Conservation (phyloP, 2,113 vertebrate species). For the Chitala chitala region DNA sequence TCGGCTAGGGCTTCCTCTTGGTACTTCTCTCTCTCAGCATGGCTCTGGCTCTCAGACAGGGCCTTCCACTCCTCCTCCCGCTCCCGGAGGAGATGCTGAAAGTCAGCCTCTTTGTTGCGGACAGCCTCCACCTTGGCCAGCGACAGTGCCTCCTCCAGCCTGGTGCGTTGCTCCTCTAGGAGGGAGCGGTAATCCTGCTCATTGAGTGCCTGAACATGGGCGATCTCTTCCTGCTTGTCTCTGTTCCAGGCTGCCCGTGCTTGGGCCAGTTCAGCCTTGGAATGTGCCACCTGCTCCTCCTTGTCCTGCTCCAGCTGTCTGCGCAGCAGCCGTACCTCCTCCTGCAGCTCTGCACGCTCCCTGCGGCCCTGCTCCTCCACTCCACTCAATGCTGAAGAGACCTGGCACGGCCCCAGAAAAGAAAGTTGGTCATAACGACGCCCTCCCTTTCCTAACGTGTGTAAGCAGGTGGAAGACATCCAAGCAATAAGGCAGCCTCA, state of each 20-base stretch:
- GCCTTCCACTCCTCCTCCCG: slow-evolving; percentile 68
- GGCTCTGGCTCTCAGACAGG: slow-evolving; percentile 58
- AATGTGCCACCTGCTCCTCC: slow-evolving; percentile 65
- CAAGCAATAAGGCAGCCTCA: no score
- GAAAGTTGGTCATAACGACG: no score
- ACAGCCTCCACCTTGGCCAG: slow-evolving; percentile 67
- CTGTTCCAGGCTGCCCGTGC: slow-evolving; percentile 76
- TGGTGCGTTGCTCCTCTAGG: slow-evolving; percentile 69
- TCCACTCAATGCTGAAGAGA: slow-evolving; percentile 50
- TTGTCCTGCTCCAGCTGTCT: slow-evolving; percentile 65
- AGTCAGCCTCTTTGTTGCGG: slow-evolving; percentile 68
- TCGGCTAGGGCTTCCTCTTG: slow-evolving; percentile 62
- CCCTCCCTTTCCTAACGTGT: no score
- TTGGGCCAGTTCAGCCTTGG: slow-evolving; percentile 81
- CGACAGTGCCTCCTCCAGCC: slow-evolving; percentile 67
- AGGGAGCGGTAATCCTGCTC: slow-evolving; percentile 70
- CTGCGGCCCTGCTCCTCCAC: slow-evolving; percentile 72
- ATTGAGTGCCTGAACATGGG: slow-evolving; percentile 63
- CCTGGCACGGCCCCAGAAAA: slow-evolving; percentile 44
- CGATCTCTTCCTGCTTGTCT: slow-evolving; percentile 83
- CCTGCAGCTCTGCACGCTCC: slow-evolving; percentile 58
- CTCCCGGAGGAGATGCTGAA: slow-evolving; percentile 59
- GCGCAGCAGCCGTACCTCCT: slow-evolving; percentile 64
- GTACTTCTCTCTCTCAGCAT: slow-evolving; percentile 46
- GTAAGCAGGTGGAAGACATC: no score